phyloP scores from a whole-genome alignment of 2,797 vertebrate genomes.

The Periophthalmus magnuspinnatus region DNA sequence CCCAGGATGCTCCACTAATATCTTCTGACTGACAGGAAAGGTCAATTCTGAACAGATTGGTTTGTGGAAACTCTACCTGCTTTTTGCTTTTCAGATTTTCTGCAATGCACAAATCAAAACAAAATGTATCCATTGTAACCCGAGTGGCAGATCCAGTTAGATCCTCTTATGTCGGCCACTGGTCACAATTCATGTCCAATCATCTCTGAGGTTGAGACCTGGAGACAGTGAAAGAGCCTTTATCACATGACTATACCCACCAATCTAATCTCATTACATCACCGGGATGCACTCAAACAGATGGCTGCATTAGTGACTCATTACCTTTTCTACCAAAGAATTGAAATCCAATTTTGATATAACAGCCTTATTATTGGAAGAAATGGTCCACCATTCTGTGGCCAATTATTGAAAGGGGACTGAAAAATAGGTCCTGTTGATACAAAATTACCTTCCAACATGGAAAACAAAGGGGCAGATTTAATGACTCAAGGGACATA shows the following conservation, averaged over 20 bases:
- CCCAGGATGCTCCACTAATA: slow-evolving; percentile 13
- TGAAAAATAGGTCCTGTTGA: slow-evolving; percentile 8
- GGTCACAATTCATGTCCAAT: slow-evolving; percentile 11
- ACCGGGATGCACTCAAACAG: slow-evolving; percentile 16
- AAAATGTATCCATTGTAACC: background rate
- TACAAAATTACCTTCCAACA: slow-evolving; percentile 15
- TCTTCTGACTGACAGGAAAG: slow-evolving; percentile 19
- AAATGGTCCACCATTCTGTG: slow-evolving; percentile 12
- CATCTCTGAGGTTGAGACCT: background rate
- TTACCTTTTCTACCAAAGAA: slow-evolving; percentile 24
- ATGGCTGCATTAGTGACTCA: slow-evolving; percentile 29
- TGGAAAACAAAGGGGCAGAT: slow-evolving; percentile 15
- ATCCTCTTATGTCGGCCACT: slow-evolving; percentile 5
- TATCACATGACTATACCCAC: background rate
- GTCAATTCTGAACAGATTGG: slow-evolving; percentile 15
- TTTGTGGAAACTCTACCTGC: background rate
- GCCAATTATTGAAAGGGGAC: slow-evolving; percentile 11
- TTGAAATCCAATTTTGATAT: slow-evolving; percentile 30
- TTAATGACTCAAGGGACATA: background rate
- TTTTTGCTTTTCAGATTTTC: background rate
- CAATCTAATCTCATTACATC: background rate
- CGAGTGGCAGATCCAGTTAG: slow-evolving; percentile 1
- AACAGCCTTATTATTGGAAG: slow-evolving; percentile 24
- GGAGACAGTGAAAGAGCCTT: background rate
- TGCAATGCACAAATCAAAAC: background rate